Evolutionary conservation across 2,797 vertebrate genomes (phyloP), one percentile per base, ranked within the genome.

Genomic region (Myotis daubentonii): DNA sequence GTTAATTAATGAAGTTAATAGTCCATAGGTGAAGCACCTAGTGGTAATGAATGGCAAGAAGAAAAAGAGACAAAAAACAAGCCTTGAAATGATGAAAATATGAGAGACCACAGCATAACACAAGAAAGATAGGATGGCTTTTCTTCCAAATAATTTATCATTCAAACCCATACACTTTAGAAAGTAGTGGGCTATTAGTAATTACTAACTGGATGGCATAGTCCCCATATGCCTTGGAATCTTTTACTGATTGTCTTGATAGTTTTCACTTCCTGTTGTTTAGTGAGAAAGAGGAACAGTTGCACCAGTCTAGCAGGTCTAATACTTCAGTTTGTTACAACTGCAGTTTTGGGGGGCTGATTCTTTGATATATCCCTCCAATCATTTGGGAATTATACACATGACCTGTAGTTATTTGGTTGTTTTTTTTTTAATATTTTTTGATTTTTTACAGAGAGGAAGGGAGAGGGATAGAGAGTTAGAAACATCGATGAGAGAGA

Each of bases 21-120:
- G 75, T 78, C 41, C 55, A 86, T 74, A 1, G 68, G 62, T 91
- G 74, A 81, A 57, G 12, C 33, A 93, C 38, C 20, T 17, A 23
- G 16, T 84, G 44, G 70, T 84, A 65, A 82, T 62, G 72, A 88
- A 57, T 66, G 62, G 33, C 38, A 86, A 53, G 78, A 93, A 82
- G 53, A 30, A 81, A 90, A 38, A 87, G 22, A 84, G 36, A 9
- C 20, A 84, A 30, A 74, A 41, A 82, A 51, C 22, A 70, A 92
- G 47, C 16, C 47, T 92, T 65, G 25, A 88, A 85, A 62, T 89
- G 60, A 33, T 84, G 49, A 79, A 70, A 88, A 92, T 89, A 65
- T 51, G 49, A 70, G 60, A 53, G 44, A 84, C 23, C 23, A 72
- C 53, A 38, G 41, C 53, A 38, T 72, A 78, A 47, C 20, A 79